phyloP scores from a whole-genome alignment of 1,140 invertebrate species.

The Heterodera carotae region DNA sequence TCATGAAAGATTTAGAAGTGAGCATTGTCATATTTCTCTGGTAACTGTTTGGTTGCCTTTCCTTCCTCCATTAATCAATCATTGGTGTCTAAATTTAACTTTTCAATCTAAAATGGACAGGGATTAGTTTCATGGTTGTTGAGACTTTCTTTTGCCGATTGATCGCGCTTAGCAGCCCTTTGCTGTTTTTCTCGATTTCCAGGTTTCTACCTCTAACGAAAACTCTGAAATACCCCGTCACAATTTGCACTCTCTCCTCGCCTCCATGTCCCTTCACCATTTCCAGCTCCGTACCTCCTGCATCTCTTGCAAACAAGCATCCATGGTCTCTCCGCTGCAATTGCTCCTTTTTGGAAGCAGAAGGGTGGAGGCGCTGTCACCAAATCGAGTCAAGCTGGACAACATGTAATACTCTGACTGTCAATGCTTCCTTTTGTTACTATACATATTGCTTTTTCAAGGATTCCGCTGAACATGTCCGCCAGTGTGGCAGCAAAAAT shows the following conservation, averaged over 20 bases:
- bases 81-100: no score
- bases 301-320: constrained; percentile 95
- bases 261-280: constrained; percentile 28
- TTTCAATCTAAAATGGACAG: no score
- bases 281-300: constrained; percentile 83
- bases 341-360: constrained; percentile 84
- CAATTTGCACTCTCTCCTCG: constrained; percentile 21
- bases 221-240: constrained; percentile 35
- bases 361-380: constrained; percentile 75
- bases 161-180: constrained; percentile 5
- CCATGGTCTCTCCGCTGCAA: constrained; percentile 92
- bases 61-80: no score
- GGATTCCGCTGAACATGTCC: constrained; percentile 85
- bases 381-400: constrained; percentile 75
- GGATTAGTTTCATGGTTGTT: no score
- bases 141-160: background rate
- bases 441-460: constrained; percentile 63
- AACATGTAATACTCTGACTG: constrained; percentile 72
- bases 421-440: background rate
- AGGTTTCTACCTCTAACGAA: constrained; percentile 28
- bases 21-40: background rate
- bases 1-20: constrained; percentile 6
- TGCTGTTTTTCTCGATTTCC: constrained; percentile 20
- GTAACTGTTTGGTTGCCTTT: background rate
- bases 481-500: constrained; percentile 77